Percentiles rank a stretch among this genome's conserved stretches.
phyloP scores from a whole-genome alignment of 2,888 invertebrate genomes.

The Dryobota labecula region DNA sequence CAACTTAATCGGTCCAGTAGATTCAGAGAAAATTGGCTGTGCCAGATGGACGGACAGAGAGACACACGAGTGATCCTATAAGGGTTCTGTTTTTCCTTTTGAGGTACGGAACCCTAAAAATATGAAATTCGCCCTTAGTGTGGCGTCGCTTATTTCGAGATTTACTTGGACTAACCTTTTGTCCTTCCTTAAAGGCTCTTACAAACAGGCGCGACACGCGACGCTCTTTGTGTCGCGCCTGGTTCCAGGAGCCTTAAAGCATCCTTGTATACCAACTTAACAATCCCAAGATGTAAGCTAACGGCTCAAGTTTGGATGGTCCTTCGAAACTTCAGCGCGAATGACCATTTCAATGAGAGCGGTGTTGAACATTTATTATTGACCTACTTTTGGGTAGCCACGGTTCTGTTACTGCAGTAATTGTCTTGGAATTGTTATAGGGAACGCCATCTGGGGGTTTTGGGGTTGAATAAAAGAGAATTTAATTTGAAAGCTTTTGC shows the following conservation, averaged over 20 bases:
- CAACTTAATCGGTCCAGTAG: too few relatives aligned
- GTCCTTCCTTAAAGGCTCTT: too few relatives aligned
- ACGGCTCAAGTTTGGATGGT: slow-evolving; percentile 56
- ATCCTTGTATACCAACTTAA: slow-evolving; percentile 9
- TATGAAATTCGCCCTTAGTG: too few relatives aligned
- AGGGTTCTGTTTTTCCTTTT: too few relatives aligned
- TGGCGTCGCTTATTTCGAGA: not conserved
- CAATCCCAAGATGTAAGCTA: slow-evolving; percentile 36
- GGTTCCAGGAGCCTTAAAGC: too few relatives aligned
- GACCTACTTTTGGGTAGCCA: slow-evolving; percentile 38
- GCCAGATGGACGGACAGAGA: too few relatives aligned
- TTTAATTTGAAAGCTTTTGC: slow-evolving; percentile 1
- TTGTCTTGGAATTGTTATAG: slow-evolving; percentile 38
- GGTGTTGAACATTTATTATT: slow-evolving; percentile 50
- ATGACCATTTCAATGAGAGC: slow-evolving; percentile 53
- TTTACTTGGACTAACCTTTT: slow-evolving; percentile 26
- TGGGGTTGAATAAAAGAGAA: not conserved
- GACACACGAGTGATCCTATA: too few relatives aligned
- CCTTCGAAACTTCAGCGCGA: slow-evolving; percentile 37
- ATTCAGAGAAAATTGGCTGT: too few relatives aligned
- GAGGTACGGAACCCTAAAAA: too few relatives aligned
- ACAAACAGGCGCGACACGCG: too few relatives aligned
- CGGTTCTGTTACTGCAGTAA: slow-evolving; percentile 22
- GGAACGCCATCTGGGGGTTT: slow-evolving; percentile 29
- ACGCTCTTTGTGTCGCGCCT: too few relatives aligned